Base-by-base conservation (phyloP, 2,113 vertebrate species). In the Aspidoscelis tigris region DNA sequence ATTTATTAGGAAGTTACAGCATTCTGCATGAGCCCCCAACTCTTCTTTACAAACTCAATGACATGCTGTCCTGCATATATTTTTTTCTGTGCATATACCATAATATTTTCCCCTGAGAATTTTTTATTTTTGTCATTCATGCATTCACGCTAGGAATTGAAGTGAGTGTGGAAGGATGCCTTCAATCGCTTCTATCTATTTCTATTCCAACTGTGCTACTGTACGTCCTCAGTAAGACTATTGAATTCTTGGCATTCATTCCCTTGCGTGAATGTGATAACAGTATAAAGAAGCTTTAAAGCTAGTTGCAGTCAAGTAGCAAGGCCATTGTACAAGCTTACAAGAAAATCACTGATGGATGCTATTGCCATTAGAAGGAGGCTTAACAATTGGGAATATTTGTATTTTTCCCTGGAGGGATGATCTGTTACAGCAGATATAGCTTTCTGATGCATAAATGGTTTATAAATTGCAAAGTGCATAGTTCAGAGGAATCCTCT, bases 301-400 rank as follows among this genome's bases (percentile, higher is more conserved):
- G 90, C 94, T 94, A 95, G 94, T 93, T 94, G 92, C 93, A 93
- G 93, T 95, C 92, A 92, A 93, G 93, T 90, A 92, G 92, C 69
- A 58, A 86, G 92, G 92, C 93, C 85, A 88, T 92, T 88, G 91
- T 90, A 90, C 83, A 88, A 90, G 86, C 80, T 87, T 89, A 88
- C 83, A 85, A 84, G 88, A 89, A 90, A 90, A 91, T 90, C 87
- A 90, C 89, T 81, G 90, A 87, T 91, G 92, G 93, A 90, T 87
- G 84, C 82, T 71, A 79, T 90, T 93, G 87, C 80, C 90, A 83
- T 70, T 90, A 76, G 84, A 88, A 90, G 91, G 64, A 87, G 89
- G 88, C 79, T 88, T 87, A 82, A 76, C 89, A 87, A 89, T 88
- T 84, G 82, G 79, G 85, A 44, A 61, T 88, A 89, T 85, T 91